Percentiles rank a stretch among this genome's conserved stretches.
Conservation (phyloP, 2,797 vertebrate genomes). For the Natrix natrix region DNA sequence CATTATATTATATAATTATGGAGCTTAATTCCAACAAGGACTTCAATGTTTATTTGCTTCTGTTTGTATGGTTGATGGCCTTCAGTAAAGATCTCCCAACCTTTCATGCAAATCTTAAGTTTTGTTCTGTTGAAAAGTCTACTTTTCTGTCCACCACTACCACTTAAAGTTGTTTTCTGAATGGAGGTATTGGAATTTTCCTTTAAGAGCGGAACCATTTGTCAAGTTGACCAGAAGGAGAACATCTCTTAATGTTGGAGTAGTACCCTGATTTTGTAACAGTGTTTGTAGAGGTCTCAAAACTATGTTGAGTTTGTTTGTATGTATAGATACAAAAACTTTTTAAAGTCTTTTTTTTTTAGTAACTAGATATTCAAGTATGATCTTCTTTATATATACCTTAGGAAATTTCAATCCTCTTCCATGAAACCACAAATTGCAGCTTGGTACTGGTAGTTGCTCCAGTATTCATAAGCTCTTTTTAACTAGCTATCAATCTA, state of each 20-base stretch:
- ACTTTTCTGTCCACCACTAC: constrained; percentile 14
- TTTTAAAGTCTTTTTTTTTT: constrained; percentile 44
- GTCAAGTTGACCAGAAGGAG: constrained; percentile 50
- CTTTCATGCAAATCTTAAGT: constrained; percentile 50
- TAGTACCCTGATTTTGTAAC: not conserved
- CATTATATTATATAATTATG: not conserved
- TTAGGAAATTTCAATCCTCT: constrained; percentile 35
- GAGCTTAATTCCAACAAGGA: constrained; percentile 14
- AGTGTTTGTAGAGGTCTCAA: not conserved
- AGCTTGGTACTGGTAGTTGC: constrained; percentile 15
- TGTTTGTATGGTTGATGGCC: constrained; percentile 14
- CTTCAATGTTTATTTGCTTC: not conserved
- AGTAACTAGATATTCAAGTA: constrained; percentile 32
- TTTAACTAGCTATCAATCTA: constrained; percentile 29
- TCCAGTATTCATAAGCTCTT: constrained; percentile 53
- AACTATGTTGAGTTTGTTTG: constrained; percentile 37
- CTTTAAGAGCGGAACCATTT: constrained; percentile 58
- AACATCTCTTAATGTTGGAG: constrained; percentile 46
- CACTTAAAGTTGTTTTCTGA: constrained; percentile 15
- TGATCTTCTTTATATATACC: constrained; percentile 13
- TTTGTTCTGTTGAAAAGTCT: constrained; percentile 35
- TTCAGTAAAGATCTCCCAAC: constrained; percentile 28
- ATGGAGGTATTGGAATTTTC: not conserved
- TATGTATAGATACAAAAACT: constrained; percentile 29
- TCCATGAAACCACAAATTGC: constrained; percentile 33